phyloP scores from a whole-genome alignment of 1,140 invertebrate genomes.

The Diabrotica undecimpunctata region DNA sequence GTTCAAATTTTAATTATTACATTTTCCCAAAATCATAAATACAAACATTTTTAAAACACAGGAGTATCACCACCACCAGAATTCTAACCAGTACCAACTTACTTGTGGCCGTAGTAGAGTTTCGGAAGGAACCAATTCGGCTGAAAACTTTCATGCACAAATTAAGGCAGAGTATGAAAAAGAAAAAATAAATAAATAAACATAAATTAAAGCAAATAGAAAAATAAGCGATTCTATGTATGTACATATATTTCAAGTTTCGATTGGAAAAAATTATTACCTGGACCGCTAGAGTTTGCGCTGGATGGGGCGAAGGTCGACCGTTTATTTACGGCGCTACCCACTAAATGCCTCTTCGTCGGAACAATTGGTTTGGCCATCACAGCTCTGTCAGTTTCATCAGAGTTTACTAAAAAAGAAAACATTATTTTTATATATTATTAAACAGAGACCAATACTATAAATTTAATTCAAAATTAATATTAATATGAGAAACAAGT shows the following conservation, averaged over 20 bases:
- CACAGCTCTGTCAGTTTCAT: constrained; percentile 46
- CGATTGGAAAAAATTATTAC: neutral
- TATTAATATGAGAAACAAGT: too few relatives aligned
- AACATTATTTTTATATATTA: constrained; percentile 14
- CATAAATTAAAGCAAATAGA: constrained; percentile 5
- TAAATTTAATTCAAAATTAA: too few relatives aligned
- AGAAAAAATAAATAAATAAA: constrained; percentile 23
- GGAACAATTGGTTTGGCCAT: constrained; percentile 43
- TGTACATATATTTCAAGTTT: neutral
- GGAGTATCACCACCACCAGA: constrained; percentile 4
- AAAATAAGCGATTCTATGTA: constrained; percentile 4
- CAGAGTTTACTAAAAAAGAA: constrained; percentile 28
- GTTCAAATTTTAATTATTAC: too few relatives aligned
- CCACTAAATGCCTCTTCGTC: constrained; percentile 40
- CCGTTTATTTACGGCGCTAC: constrained; percentile 37
- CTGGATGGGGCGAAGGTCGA: constrained; percentile 5
- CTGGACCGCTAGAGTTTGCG: constrained; percentile 18
- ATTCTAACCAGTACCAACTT: constrained; percentile 28
- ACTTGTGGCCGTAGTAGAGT: constrained; percentile 33
- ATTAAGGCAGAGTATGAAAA: constrained; percentile 26
- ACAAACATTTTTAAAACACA: too few relatives aligned
- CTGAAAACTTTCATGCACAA: constrained; percentile 39
- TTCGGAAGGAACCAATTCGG: constrained; percentile 43
- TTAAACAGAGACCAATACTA: neutral
- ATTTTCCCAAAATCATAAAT: too few relatives aligned